Conservation (phyloP, 2,888 invertebrate genomes). For the Volucella inflata region DNA sequence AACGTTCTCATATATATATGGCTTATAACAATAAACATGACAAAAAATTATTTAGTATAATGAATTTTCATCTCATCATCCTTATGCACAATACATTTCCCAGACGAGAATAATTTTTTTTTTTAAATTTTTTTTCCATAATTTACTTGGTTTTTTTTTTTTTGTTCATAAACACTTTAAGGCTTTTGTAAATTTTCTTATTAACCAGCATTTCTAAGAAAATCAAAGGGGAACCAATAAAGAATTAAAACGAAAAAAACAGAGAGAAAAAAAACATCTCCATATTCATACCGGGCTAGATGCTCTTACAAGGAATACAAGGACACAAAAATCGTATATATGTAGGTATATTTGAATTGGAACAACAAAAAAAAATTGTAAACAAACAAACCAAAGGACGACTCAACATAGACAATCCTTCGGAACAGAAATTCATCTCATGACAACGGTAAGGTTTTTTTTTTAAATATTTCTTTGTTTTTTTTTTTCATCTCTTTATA, state of each 20-base stretch:
- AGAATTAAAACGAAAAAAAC: constrained; percentile 6
- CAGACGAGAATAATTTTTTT: constrained; percentile 39
- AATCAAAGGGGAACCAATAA: neutral
- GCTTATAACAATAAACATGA: constrained; percentile 70
- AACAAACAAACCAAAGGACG: constrained; percentile 67
- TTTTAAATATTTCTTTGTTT: constrained; percentile 16
- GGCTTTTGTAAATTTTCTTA: constrained; percentile 26
- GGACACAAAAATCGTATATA: constrained; percentile 46
- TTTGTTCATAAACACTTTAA: constrained; percentile 36
- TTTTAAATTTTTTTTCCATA: neutral
- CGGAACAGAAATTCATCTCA: constrained; percentile 63
- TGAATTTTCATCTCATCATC: constrained; percentile 59
- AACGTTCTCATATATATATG: constrained; percentile 65
- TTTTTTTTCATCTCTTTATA: constrained; percentile 43
- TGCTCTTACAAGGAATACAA: constrained; percentile 66
- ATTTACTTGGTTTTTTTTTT: constrained; percentile 21
- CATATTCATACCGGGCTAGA: constrained; percentile 71
- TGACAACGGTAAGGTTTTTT: constrained; percentile 43
- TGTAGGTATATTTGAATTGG: neutral
- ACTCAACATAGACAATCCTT: constrained; percentile 61
- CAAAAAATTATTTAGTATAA: constrained; percentile 50
- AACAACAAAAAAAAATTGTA: constrained; percentile 2
- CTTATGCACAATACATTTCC: constrained; percentile 63
- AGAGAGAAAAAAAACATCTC: constrained; percentile 48
- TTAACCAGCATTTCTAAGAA: constrained; percentile 55